Evolutionary conservation across 2,113 vertebrate genomes (phyloP), one percentile per base, ranked within the genome.

Genomic region (Sturnira hondurensis): DNA sequence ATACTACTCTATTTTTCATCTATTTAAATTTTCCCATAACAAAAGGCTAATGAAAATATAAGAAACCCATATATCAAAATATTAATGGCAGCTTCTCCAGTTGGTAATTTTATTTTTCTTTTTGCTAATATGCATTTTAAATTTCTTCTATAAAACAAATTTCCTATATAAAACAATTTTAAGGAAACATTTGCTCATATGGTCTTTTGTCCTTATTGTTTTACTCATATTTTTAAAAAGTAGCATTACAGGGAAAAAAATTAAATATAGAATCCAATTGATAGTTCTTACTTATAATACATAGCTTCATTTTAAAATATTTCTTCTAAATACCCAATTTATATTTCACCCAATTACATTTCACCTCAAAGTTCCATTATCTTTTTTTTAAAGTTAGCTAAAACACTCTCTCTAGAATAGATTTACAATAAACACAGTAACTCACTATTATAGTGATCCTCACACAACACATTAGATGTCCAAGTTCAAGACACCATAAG

Each of bases 241-340:
- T 14, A 86, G 26, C 20, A 87, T 28, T 43, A 82, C 20, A 50
- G 26, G 58, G 76, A 73, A 94, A 68, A 14, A 10, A 6, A 50
- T 45, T 45, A 31, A 94, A 74, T 56, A 50, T 50, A 73, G 41
- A 92, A 84, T 31, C n/a, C 38, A 36, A 70, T 0, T 68, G 45
- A 84, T 63, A 80, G 6, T 63, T 80, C 47, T 81, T 88, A 54
- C 78, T 81, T 26, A 89, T 36, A 87, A 89, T 41, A 87, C 3
- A 90, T 24, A 67, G n/a, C 20, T 63, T 80, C 78, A 94, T 63
- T 47, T 92, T 16, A 84, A 96, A 84, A 87, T 45, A 92, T 74
- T 89, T 96, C 45, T 83, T 67, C 58, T 89, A 93, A 89, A 96
- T 76, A 94, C 12, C 3, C n/a, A 96, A 43, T 82, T 86, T 89